These are phyloP conservation scores for Orthosia gracilis DNA, from an alignment of 2,888 invertebrate species.

Conservation along the genomic window DNA sequence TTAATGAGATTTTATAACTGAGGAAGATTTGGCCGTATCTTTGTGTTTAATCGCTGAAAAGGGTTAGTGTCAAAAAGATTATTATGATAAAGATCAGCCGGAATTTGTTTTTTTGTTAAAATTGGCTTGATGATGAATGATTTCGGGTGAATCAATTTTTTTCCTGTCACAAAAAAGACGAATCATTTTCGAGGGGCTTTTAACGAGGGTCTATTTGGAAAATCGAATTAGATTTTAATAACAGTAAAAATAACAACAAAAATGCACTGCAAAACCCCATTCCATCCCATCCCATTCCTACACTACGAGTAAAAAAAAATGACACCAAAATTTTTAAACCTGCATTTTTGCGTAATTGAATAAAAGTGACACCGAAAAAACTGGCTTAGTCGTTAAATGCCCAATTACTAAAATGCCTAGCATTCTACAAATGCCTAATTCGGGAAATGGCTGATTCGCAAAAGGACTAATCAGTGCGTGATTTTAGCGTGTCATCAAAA, in stretches of 20 bases:
- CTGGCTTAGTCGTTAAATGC: too few species aligned
- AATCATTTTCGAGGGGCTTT: neutral
- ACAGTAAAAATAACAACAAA: too few species aligned
- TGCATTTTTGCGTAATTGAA: slow-evolving; percentile 37
- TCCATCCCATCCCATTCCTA: neutral
- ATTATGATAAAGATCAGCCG: slow-evolving; percentile 50
- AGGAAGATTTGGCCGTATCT: slow-evolving; percentile 48
- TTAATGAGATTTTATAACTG: slow-evolving; percentile 65
- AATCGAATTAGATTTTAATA: neutral
- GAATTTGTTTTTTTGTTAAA: slow-evolving; percentile 37
- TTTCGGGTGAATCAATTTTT: neutral
- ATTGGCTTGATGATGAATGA: slow-evolving; percentile 18
- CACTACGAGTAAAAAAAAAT: neutral
- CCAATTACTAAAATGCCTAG: too few species aligned
- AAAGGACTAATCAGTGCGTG: slow-evolving; percentile 28
- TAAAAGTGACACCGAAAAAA: slow-evolving; percentile 41
- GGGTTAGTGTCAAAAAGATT: slow-evolving; percentile 50
- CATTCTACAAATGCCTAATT: too few species aligned
- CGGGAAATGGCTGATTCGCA: too few species aligned
- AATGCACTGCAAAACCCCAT: neutral
- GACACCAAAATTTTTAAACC: neutral
- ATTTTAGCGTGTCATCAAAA: slow-evolving; percentile 61
- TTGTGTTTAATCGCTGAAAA: slow-evolving; percentile 62
- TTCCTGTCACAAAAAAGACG: neutral
- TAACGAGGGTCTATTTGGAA: neutral